A percentile compares a stretch with the other conserved stretches of the same genome.
Conservation (phyloP, 2,113 vertebrate species). For the Steatornis caripensis region DNA sequence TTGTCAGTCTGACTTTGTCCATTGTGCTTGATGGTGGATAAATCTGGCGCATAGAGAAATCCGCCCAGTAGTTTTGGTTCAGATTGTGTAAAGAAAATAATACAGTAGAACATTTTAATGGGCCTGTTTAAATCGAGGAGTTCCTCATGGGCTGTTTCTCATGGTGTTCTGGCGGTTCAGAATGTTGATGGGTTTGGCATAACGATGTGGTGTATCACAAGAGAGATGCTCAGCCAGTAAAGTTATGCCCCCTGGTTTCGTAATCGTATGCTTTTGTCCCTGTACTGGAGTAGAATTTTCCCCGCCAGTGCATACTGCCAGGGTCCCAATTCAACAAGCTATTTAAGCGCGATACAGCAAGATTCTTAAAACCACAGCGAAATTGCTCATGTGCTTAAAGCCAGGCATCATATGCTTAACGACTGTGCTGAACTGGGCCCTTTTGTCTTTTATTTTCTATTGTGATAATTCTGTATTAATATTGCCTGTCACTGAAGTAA, state of each 20-base stretch:
- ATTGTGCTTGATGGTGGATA: slow-evolving; percentile 23
- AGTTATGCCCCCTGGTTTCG: background rate
- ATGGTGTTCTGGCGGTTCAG: background rate
- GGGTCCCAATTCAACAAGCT: background rate
- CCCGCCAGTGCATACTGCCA: background rate
- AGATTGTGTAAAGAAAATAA: background rate
- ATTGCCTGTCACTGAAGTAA: slow-evolving; percentile 61
- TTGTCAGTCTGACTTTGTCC: slow-evolving; percentile 3
- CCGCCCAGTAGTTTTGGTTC: background rate
- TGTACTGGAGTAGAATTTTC: background rate
- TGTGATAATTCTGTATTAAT: slow-evolving; percentile 69
- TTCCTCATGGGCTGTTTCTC: background rate
- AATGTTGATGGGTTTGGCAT: background rate
- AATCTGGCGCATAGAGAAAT: slow-evolving; percentile 41
- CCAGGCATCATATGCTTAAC: slow-evolving; percentile 21
- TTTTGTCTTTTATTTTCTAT: background rate
- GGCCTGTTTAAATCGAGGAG: slow-evolving; percentile 19
- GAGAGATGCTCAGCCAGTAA: background rate
- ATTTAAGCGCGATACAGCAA: background rate
- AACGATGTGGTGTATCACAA: slow-evolving; percentile 20
- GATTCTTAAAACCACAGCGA: background rate
- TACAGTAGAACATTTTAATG: background rate
- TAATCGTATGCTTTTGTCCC: background rate
- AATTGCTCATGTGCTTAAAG: slow-evolving; percentile 21
- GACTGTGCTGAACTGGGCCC: slow-evolving; percentile 14